These are phyloP conservation scores for Agriopis leucophaearia DNA, from an alignment of 2,888 invertebrate genomes.

Conservation along the genomic window DNA sequence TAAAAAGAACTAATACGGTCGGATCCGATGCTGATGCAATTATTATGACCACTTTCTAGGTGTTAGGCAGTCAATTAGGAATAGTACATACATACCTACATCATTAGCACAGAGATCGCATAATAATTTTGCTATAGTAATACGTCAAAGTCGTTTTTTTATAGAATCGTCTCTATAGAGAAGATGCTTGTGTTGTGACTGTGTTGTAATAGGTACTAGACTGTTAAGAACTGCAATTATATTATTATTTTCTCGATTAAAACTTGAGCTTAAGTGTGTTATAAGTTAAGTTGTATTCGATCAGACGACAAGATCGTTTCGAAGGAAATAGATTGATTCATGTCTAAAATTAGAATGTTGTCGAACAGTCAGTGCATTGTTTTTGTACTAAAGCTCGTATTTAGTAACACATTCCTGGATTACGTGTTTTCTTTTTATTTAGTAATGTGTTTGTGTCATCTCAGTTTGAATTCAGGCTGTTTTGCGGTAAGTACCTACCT, in stretches of 20 bases:
- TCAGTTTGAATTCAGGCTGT: neutral
- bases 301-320: constrained; percentile 45
- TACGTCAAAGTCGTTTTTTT: neutral
- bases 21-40: neutral
- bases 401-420: constrained; percentile 25
- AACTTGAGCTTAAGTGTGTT: constrained; percentile 14
- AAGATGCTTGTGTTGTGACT: neutral
- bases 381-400: constrained; percentile 23
- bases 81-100: too few relatives aligned
- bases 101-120: too few relatives aligned
- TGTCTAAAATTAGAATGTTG: constrained; percentile 46
- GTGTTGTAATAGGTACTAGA: too few relatives aligned
- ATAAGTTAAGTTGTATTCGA: constrained; percentile 36
- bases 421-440: constrained; percentile 5
- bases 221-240: neutral
- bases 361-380: constrained; percentile 43
- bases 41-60: neutral
- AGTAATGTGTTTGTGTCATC: neutral
- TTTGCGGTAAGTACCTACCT: neutral
- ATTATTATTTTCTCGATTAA: constrained; percentile 4
- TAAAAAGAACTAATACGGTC: neutral
- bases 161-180: neutral
- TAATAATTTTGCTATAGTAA: too few relatives aligned
- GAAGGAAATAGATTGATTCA: constrained; percentile 46
- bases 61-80: too few relatives aligned